phyloP scores from a whole-genome alignment of 2,113 vertebrate species.

The Pteronura brasiliensis region DNA sequence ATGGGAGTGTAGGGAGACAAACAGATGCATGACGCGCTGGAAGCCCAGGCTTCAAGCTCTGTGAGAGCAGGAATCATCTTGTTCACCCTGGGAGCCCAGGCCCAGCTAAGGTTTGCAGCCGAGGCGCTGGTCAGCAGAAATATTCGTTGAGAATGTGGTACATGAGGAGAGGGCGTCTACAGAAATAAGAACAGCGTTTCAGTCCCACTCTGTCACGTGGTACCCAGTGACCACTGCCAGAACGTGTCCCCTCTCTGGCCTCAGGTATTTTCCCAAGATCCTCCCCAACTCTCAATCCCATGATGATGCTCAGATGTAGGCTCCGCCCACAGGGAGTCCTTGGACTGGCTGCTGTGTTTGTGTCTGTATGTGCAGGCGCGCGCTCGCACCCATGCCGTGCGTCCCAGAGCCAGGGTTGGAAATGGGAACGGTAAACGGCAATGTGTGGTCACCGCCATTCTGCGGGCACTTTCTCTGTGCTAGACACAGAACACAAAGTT shows the following conservation, averaged over 20 bases:
- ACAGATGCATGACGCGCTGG: fast-evolving
- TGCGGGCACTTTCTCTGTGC: background rate
- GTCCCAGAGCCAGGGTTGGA: background rate
- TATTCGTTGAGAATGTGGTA: background rate
- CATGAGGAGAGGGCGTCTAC: slow-evolving; percentile 9
- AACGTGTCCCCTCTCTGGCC: background rate
- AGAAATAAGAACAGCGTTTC: background rate
- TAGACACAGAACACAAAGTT: background rate
- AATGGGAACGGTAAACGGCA: background rate
- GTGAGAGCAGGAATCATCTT: fast-evolving
- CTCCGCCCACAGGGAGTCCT: background rate
- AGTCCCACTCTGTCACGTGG: background rate
- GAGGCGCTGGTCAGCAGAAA: background rate
- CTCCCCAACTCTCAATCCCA: background rate
- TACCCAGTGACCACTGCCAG: background rate
- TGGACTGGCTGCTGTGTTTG: background rate
- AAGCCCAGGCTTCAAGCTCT: background rate
- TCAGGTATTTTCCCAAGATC: slow-evolving; percentile 25
- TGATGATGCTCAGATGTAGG: background rate
- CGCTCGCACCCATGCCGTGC: fast-evolving
- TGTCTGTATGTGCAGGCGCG: background rate
- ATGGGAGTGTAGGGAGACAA: background rate
- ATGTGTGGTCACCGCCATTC: fast-evolving
- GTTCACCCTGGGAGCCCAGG: background rate
- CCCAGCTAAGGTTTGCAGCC: background rate